Base-by-base conservation (phyloP, 2,113 vertebrate species). In the Triplophysa rosa region DNA sequence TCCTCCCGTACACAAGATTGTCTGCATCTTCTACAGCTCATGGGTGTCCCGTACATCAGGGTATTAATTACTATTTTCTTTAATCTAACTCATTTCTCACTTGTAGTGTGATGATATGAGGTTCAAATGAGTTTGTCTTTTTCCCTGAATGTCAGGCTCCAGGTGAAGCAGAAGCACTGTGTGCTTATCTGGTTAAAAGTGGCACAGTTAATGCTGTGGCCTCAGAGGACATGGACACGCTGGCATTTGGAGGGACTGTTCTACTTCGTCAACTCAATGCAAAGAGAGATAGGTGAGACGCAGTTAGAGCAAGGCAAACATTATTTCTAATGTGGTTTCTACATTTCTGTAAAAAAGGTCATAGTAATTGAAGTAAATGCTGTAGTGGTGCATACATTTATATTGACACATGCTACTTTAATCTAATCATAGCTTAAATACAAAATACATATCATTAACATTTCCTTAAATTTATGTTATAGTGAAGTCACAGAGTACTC, bases 191-290 rank as follows among this genome's bases (percentile, higher is more conserved):
- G 84, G 92, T 92, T 68, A 90, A 75, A 52, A 49, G 67, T 0
- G 90, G 91, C 6, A 82, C 52, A 33, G 94, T 88, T 54, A 82
- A 93, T 2, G 92, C 91, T 1, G 93, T 92, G 45, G 92, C 93
- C 0, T 94, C 94, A 1, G 94, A 95, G 81, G 94, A 95, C 85
- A 93, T 95, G 94, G 94, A 95, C 84, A 92, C 93, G 0, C 82
- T 95, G 83, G 90, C 93, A 0, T 95, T 95, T 37, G 94, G 93
- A 42, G 91, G 89, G 26, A 84, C 21, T 16, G 4, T 87, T 75
- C 87, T 95, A 2, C 88, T 95, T 42, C 93, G 94, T 8, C 91
- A 93, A 21, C 82, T 95, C 1, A 93, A 89, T 7, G 87, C 91
- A 19, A 92, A 90, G 54, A 91, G 19, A 73, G 76, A 86, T 42